Conservation (phyloP, 2,888 invertebrate genomes). For the Tenthredo mesomela region DNA sequence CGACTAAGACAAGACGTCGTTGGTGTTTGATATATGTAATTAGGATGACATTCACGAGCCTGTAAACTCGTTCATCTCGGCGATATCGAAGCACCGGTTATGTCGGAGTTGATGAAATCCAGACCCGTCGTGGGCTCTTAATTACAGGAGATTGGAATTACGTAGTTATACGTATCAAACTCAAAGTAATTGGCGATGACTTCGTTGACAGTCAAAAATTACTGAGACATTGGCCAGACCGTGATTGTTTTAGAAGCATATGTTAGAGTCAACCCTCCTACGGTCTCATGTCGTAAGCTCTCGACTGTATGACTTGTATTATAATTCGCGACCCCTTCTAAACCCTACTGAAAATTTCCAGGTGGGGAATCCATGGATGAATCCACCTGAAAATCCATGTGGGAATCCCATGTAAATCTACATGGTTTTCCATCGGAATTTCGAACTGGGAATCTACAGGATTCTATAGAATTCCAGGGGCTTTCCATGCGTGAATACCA, state of each 20-base stretch:
- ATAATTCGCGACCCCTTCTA: conserved; percentile 1
- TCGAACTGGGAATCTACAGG: too few relatives aligned
- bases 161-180: conserved; percentile 4
- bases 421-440: too few relatives aligned
- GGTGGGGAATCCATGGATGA: too few relatives aligned
- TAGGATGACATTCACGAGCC: conserved; percentile 18
- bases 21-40: conserved; percentile 18
- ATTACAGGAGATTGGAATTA: conserved; percentile 16
- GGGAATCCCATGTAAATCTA: too few relatives aligned
- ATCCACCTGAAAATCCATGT: too few relatives aligned
- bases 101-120: conserved; percentile 16
- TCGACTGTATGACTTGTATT: conserved; percentile 17
- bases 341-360: too few relatives aligned
- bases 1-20: neutral
- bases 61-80: conserved; percentile 8
- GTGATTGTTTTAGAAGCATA: conserved; percentile 6
- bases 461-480: too few relatives aligned
- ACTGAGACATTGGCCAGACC: neutral
- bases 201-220: neutral
- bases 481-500: too few relatives aligned
- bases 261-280: neutral
- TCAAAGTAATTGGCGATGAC: conserved; percentile 21
- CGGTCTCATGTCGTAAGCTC: neutral
- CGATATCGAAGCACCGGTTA: conserved; percentile 15
- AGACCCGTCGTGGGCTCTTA: neutral